These are phyloP conservation scores for Naso thynnoides DNA, from an alignment of 2,797 vertebrate species.

Conservation along the genomic window DNA sequence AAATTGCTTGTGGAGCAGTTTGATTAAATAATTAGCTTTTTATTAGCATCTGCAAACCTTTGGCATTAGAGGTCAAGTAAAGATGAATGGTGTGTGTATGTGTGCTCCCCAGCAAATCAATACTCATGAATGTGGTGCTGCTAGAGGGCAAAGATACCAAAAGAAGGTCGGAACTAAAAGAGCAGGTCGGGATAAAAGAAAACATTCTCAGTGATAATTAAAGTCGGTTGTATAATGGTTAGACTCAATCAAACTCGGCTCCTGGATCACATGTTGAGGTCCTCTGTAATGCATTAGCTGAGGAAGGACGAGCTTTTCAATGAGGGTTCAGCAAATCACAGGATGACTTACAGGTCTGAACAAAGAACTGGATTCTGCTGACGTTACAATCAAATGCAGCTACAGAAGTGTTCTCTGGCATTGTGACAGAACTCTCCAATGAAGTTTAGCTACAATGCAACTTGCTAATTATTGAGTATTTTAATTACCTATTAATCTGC, in stretches of 20 bases:
- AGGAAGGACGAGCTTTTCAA: slow-evolving; percentile 12
- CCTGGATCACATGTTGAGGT: slow-evolving; percentile 27
- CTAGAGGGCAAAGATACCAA: slow-evolving; percentile 56
- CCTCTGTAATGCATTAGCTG: neutral
- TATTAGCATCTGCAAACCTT: slow-evolving; percentile 75
- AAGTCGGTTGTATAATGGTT: slow-evolving; percentile 29
- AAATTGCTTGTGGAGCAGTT: slow-evolving; percentile 67
- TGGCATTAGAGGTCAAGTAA: slow-evolving; percentile 72
- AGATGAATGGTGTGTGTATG: slow-evolving; percentile 57
- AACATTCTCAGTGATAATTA: slow-evolving; percentile 43
- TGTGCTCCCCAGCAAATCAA: slow-evolving; percentile 61
- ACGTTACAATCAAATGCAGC: neutral
- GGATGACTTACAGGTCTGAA: slow-evolving; percentile 20
- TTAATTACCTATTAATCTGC: neutral
- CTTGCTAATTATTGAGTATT: neutral
- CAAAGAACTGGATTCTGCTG: slow-evolving; percentile 17
- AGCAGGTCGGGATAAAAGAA: slow-evolving; percentile 19
- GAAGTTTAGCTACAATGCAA: neutral
- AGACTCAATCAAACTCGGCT: slow-evolving; percentile 4
- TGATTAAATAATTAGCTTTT: slow-evolving; percentile 77
- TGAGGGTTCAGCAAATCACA: slow-evolving; percentile 17
- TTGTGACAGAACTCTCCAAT: neutral
- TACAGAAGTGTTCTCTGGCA: slow-evolving; percentile 1
- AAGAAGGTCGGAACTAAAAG: slow-evolving; percentile 27
- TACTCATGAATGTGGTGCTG: slow-evolving; percentile 65